Percentiles rank a stretch among this genome's conserved stretches.
These are phyloP conservation scores for Chascanopsetta lugubris DNA, from an alignment of 2,113 vertebrate genomes.

Conservation along the genomic window DNA sequence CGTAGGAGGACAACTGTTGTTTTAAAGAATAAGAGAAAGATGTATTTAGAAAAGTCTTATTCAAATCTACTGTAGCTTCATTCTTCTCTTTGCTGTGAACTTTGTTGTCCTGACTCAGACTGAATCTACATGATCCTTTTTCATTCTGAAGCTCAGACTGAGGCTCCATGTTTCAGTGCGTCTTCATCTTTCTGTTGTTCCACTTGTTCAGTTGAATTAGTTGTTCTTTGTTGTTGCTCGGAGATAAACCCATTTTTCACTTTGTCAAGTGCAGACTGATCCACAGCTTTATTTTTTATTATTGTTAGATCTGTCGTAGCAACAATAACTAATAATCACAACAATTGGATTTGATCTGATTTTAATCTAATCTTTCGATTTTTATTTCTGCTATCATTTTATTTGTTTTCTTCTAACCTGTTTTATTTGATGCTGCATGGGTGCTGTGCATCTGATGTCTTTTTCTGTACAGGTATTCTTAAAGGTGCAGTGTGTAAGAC, in stretches of 20 bases:
- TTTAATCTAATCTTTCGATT: no score
- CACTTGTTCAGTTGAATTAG: constrained; percentile 3
- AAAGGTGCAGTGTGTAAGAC: no score
- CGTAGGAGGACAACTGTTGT: constrained; percentile 40
- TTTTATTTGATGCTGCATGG: no score
- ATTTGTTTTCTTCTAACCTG: no score
- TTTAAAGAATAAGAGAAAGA: constrained; percentile 34
- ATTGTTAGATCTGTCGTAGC: constrained; percentile 11
- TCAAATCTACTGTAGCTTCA: constrained; percentile 15
- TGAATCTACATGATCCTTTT: constrained; percentile 9
- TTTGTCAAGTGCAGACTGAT: background rate
- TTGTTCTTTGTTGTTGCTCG: constrained; percentile 17
- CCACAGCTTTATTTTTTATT: constrained; percentile 9
- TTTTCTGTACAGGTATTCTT: no score
- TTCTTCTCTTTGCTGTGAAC: constrained; percentile 1
- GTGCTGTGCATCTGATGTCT: no score
- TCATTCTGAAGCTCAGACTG: background rate
- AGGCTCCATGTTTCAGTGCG: constrained; percentile 17
- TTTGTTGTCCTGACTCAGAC: background rate
- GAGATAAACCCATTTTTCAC: constrained; percentile 25
- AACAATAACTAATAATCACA: background rate
- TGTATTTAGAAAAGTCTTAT: constrained; percentile 20
- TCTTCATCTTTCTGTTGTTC: constrained; percentile 4
- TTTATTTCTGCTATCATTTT: no score
- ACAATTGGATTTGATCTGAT: no score